Percentiles rank a stretch among this genome's conserved stretches.
Conservation (phyloP, 35 echinoderm and acorn worm genomes). For the Apostichopus parvimensis region DNA sequence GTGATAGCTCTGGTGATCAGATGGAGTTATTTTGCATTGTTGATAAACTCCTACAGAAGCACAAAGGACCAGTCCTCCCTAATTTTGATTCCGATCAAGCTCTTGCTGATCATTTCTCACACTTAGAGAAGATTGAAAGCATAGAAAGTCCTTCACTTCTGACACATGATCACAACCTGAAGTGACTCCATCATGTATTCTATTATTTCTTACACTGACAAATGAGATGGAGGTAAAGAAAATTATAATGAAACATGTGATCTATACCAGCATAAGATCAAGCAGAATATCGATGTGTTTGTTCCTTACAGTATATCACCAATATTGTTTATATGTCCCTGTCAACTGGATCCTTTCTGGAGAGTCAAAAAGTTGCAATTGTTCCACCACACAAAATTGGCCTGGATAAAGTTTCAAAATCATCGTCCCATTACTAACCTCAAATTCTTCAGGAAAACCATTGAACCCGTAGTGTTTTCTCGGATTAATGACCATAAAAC, state of each 20-base stretch:
- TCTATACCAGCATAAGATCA: constrained; percentile 30
- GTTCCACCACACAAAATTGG: constrained; percentile 55
- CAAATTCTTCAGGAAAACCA: constrained; percentile 24
- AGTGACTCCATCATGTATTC: too few relatives aligned
- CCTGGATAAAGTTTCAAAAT: constrained; percentile 60
- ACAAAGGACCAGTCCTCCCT: constrained; percentile 29
- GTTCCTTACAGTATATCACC: constrained; percentile 59
- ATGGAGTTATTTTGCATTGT: constrained; percentile 60
- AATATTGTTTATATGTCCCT: constrained; percentile 72
- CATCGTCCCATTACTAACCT: constrained; percentile 67
- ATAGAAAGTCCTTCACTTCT: too few relatives aligned
- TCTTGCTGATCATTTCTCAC: constrained; percentile 25
- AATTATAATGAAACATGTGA: not conserved
- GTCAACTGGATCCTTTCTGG: constrained; percentile 35
- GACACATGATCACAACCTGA: too few relatives aligned
- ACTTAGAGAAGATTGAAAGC: not conserved
- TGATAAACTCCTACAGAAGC: constrained; percentile 43
- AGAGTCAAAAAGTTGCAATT: constrained; percentile 51
- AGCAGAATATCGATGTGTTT: constrained; percentile 56
- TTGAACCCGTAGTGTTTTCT: too few relatives aligned
- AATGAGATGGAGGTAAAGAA: not conserved
- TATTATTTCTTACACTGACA: too few relatives aligned
- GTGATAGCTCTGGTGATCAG: constrained; percentile 50
- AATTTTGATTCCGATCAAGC: constrained; percentile 1
- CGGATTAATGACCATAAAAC: too few relatives aligned